Evolutionary conservation across 2,113 vertebrate species (phyloP), one percentile per base, ranked within the genome.

Genomic region (Vidua chalybeata): DNA sequence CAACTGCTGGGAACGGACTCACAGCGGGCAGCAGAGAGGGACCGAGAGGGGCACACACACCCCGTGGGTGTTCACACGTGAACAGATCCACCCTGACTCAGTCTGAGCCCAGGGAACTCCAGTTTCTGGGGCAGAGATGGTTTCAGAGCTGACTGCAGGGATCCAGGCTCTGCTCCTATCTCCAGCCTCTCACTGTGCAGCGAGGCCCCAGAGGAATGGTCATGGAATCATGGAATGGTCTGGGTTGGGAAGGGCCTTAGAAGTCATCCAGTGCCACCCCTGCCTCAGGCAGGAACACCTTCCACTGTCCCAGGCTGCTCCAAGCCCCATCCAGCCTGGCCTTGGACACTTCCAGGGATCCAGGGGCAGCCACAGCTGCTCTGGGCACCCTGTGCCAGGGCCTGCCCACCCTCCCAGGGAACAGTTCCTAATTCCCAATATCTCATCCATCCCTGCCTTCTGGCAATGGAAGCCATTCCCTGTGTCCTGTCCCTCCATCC

Each of bases 51-150:
- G 10, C 37, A 15, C 16, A 6, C 22, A 13, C 5, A 41, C 12
- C 10, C 48, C 1, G 2, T 0, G 27, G 8, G 8, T 41, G 67
- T 2, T 68, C 69, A 39, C 7, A 33, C 4, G 1, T 0, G 8
- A 43, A 5, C 28, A 41, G 56, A 48, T 3, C 37, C 46, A 12
- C 6, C 48, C 67, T 7, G 43, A 22, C 39, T 5, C 26, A 6
- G 31, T 0, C 16, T 11, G 59, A 75, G 87, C 71, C 18, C 93
- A 14, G 84, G 28, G 28, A 67, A 10, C 2, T 13, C 0, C 2
- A 15, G n/a, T 2, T 35, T 10, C 33, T 46, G 77, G 48, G 80
- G 48, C 48, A 51, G 48, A n/a, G 39, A 8, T 1, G 4, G 59
- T 30, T 54, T 51, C 64, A 23, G 59, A 35, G 78, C 31, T 13